Percentiles rank a stretch among this genome's conserved stretches.
These are phyloP conservation scores for Petrocephalus schoutedeni DNA, from an alignment of 2,797 vertebrate genomes.

Conservation along the genomic window DNA sequence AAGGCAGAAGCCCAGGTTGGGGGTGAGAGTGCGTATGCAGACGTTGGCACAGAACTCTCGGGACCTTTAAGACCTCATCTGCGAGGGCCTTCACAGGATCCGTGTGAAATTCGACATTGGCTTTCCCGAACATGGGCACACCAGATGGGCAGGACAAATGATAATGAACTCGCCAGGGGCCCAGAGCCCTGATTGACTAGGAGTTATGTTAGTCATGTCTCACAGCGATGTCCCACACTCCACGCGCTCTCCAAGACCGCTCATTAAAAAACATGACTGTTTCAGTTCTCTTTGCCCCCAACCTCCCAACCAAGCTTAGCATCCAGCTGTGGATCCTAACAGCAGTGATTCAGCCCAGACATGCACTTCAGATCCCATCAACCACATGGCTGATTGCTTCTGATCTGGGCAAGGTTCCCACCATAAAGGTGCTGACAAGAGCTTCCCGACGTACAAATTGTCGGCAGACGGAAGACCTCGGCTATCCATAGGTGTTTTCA, in stretches of 20 bases:
- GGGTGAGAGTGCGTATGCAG: not conserved
- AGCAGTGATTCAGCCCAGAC: not conserved
- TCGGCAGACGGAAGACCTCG: not conserved
- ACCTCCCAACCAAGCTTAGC: not conserved
- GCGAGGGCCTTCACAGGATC: too few relatives aligned
- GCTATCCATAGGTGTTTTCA: not conserved
- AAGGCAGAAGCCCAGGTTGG: not conserved
- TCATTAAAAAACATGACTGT: conserved; percentile 17
- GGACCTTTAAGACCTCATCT: not conserved
- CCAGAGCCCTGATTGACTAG: not conserved
- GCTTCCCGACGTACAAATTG: not conserved
- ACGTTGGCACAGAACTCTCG: not conserved
- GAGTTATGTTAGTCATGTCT: not conserved
- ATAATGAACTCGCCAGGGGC: not conserved
- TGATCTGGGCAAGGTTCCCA: not conserved
- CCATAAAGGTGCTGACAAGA: not conserved
- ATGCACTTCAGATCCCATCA: not conserved
- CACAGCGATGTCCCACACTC: not conserved
- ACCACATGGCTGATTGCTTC: conserved; percentile 17
- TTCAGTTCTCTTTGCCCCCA: not conserved
- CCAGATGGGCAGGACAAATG: not conserved
- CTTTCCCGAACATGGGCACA: not conserved
- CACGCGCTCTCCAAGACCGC: not conserved
- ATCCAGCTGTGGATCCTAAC: not conserved
- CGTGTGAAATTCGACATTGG: not conserved